These are phyloP conservation scores for Brachystomella parvula DNA, from an alignment of 1,140 invertebrate species.

Conservation along the genomic window DNA sequence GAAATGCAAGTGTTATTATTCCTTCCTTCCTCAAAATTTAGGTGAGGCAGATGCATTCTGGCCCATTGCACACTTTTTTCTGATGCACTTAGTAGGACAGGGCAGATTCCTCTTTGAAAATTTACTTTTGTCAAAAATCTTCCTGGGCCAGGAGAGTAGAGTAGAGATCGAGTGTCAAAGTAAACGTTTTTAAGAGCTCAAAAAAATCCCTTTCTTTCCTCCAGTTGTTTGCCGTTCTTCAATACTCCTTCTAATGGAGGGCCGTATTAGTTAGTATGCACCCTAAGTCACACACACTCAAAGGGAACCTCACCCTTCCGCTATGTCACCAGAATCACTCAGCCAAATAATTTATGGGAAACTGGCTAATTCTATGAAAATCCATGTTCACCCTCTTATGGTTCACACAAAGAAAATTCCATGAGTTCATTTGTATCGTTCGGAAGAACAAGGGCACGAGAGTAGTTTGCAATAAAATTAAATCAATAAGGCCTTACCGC, in stretches of 20 bases:
- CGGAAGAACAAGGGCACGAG: no score
- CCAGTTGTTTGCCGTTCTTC: slow-evolving; percentile 36
- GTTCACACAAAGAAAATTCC: no score
- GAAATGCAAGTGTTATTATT: background rate
- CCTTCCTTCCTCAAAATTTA: background rate
- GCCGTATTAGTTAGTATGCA: background rate
- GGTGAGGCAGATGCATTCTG: background rate
- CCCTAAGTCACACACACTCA: background rate
- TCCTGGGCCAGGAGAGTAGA: background rate
- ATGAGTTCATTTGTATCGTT: no score
- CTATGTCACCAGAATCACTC: background rate
- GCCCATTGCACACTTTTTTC: no score
- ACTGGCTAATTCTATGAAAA: no score
- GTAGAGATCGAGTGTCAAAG: slow-evolving; percentile 13
- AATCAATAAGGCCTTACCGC: no score
- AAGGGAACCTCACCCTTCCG: slow-evolving; percentile 5
- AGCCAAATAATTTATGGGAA: no score
- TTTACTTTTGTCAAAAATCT: background rate
- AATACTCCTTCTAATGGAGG: slow-evolving; percentile 15
- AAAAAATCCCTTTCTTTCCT: background rate
- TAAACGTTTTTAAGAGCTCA: slow-evolving; percentile 13
- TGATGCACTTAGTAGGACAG: background rate
- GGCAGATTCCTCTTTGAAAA: slow-evolving; percentile 1
- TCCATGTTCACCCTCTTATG: no score
- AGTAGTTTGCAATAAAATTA: no score